Conservation (phyloP, 2,797 vertebrate genomes). For the Hafferia zeledoni region DNA sequence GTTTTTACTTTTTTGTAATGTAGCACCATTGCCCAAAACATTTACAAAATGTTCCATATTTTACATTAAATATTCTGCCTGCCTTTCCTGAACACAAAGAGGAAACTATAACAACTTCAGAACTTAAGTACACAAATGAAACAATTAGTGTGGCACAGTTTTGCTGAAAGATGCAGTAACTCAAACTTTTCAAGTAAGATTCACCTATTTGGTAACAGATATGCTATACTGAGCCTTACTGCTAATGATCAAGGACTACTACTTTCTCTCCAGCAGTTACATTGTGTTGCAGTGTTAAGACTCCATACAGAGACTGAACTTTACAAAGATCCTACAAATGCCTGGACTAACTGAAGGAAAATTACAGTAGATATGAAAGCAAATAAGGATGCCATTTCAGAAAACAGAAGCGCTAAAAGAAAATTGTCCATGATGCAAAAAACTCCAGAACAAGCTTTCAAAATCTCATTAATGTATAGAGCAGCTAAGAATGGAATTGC, state of each 20-base stretch:
- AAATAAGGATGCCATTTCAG: background rate
- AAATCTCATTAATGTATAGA: background rate
- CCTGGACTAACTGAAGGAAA: background rate
- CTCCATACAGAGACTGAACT: background rate
- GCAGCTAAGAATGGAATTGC: background rate
- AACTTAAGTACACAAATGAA: background rate
- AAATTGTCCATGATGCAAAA: background rate
- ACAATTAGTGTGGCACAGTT: background rate
- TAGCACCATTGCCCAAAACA: background rate
- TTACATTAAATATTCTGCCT: background rate
- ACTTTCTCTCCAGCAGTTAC: background rate
- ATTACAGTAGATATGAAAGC: background rate
- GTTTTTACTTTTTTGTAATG: background rate
- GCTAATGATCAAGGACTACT: background rate
- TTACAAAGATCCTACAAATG: background rate
- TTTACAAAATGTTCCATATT: background rate
- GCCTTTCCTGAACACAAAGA: background rate
- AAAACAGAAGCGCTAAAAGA: background rate
- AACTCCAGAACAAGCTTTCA: background rate
- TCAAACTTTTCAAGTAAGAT: background rate
- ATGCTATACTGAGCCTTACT: rapidly evolving
- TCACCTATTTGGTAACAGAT: background rate
- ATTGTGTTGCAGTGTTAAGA: background rate
- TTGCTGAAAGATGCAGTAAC: background rate
- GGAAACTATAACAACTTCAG: background rate